Conservation (phyloP, 2,113 vertebrate genomes). For the Tachysurus vachellii region DNA sequence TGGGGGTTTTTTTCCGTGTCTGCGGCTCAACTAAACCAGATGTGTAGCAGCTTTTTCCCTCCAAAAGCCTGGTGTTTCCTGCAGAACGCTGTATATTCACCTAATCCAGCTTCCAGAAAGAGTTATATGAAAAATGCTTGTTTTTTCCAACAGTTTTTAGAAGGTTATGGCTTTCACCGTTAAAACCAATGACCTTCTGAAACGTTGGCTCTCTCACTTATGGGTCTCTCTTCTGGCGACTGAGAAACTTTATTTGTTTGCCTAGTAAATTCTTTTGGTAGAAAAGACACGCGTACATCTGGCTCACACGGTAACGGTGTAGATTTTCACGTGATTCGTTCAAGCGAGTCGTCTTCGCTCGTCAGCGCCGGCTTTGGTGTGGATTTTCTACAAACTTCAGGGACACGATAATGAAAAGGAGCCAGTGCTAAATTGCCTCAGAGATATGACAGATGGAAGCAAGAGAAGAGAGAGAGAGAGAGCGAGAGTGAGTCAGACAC, state of each 20-base stretch:
- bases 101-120: neutral
- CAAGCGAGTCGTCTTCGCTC: conserved; percentile 13
- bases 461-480: neutral
- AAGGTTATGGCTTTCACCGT: conserved; percentile 74
- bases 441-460: conserved; percentile 19
- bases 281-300: neutral
- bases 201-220: neutral
- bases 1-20: neutral
- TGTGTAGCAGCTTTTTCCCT: neutral
- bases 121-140: neutral
- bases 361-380: neutral
- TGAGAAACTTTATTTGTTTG: neutral
- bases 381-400: conserved; percentile 31
- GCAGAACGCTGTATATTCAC: neutral
- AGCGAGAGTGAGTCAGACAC: conserved; percentile 11
- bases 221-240: neutral
- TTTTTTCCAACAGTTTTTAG: neutral
- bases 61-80: neutral
- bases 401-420: conserved; percentile 34
- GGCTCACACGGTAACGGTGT: neutral
- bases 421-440: conserved; percentile 23
- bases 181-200: conserved; percentile 40
- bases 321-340: conserved; percentile 16
- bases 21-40: neutral
- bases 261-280: conserved; percentile 12